These are phyloP conservation scores for Micrastur ruficollis DNA, from an alignment of 2,797 vertebrate species.

Conservation along the genomic window DNA sequence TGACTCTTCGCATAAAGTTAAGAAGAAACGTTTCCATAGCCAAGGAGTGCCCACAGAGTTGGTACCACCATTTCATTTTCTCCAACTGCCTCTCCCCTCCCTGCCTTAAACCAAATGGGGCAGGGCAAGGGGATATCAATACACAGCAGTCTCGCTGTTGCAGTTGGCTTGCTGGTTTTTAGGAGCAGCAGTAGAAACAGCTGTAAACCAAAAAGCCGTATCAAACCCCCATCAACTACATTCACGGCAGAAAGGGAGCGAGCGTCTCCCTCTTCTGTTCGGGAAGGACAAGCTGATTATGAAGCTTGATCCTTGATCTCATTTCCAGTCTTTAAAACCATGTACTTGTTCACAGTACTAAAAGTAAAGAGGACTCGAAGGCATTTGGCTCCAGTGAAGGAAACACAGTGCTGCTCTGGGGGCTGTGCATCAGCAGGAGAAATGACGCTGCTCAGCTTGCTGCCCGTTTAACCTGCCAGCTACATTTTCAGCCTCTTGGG, in stretches of 20 bases:
- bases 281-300: not conserved
- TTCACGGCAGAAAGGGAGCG: rapidly evolving
- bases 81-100: not conserved
- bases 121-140: too few relatives aligned
- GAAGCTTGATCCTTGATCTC: not conserved
- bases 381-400: not conserved
- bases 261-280: not conserved
- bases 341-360: not conserved
- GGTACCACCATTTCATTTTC: not conserved
- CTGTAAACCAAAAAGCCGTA: not conserved
- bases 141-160: not conserved
- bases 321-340: not conserved
- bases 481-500: not conserved
- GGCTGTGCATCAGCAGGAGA: too few relatives aligned
- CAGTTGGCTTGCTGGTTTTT: not conserved
- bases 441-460: not conserved
- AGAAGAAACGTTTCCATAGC: not conserved
- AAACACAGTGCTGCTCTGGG: not conserved
- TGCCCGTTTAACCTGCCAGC: not conserved
- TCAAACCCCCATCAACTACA: not conserved
- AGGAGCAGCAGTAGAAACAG: not conserved
- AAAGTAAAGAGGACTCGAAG: not conserved
- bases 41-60: not conserved
- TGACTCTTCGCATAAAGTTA: not conserved
- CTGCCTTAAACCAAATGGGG: not conserved